Base-by-base conservation (phyloP, 1,140 invertebrate species). In the Steinernema khuongi region DNA sequence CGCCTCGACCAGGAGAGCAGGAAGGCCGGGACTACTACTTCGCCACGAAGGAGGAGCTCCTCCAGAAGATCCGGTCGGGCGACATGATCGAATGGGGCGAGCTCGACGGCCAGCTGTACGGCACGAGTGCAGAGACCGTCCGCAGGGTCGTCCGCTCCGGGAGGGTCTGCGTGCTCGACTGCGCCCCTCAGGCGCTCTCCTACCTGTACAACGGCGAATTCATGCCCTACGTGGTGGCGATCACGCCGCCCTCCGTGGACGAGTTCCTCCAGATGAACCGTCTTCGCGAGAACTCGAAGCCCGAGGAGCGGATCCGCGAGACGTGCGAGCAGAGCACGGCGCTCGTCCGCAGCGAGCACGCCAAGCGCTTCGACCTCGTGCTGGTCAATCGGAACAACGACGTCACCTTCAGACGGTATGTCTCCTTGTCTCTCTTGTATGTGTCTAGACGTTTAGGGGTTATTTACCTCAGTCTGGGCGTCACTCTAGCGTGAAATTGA, bases 121-220 rank as follows among this genome's bases (percentile, higher is more conserved):
- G 97, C 17, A 90, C 89, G 2, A 93, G 94, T 84, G 89, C 97
- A 31, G 94, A 97, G 81, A 91, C 94, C 0, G 92, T 99, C 68
- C 89, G 94, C 36, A 90, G 93, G 75, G 89, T 97, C 26, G 95
- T 98, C 70, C 90, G 91, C 78, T 90, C 91, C 76, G 94, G 96
- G 1, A 96, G 94, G 88, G 97, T 99, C 93, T 98, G 96, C 86
- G 91, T 99, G 19, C 87, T 99, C 71, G 96, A 99, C 86, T 96
- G 95, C 85, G 94, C 93, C 82, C 93, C 94, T 32, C 69, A 81
- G 60, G 50, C 70, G 68, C 60, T 82, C 11, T 33, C 67, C 26
- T 81, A 81, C 32, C 74, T 89, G n/a, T 88, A 88, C 77, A 89
- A 93, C 78, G 91, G 92, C 50, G 94, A 97, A 85, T 97, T 98